phyloP scores from a whole-genome alignment of 2,888 invertebrate species.

The Papilio gigon region DNA sequence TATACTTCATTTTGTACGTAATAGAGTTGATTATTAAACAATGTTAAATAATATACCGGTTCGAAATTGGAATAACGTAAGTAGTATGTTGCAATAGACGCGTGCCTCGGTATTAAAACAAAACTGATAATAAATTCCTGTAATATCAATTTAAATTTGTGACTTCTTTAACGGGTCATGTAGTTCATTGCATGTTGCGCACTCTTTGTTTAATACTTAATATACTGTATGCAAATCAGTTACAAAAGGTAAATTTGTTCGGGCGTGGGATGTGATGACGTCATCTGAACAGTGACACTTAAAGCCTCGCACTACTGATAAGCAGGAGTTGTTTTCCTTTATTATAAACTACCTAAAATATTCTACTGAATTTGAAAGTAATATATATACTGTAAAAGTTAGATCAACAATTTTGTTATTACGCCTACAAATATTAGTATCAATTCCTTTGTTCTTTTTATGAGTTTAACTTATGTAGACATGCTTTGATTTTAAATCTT shows the following conservation, averaged over 20 bases:
- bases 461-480: not conserved
- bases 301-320: conserved; percentile 44
- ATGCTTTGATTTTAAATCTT: not conserved
- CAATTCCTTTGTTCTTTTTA: not conserved
- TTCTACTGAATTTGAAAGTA: not conserved
- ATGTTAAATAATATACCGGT: conserved; percentile 53
- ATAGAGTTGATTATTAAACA: conserved; percentile 48
- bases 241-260: conserved; percentile 17
- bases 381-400: not conserved
- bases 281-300: conserved; percentile 50
- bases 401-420: not conserved
- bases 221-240: conserved; percentile 17
- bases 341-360: not conserved
- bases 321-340: conserved; percentile 32
- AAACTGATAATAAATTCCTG: conserved; percentile 36
- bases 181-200: not conserved
- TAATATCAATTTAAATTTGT: conserved; percentile 53
- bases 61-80: conserved; percentile 58
- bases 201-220: conserved; percentile 14
- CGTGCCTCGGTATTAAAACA: conserved; percentile 63
- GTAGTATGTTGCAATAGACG: conserved; percentile 70
- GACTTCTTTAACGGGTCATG: not conserved
- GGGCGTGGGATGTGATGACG: conserved; percentile 66
- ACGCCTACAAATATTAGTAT: not conserved
- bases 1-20: conserved; percentile 48